These are phyloP conservation scores for Copidosoma aretas DNA, from an alignment of 2,888 invertebrate species.

Conservation along the genomic window DNA sequence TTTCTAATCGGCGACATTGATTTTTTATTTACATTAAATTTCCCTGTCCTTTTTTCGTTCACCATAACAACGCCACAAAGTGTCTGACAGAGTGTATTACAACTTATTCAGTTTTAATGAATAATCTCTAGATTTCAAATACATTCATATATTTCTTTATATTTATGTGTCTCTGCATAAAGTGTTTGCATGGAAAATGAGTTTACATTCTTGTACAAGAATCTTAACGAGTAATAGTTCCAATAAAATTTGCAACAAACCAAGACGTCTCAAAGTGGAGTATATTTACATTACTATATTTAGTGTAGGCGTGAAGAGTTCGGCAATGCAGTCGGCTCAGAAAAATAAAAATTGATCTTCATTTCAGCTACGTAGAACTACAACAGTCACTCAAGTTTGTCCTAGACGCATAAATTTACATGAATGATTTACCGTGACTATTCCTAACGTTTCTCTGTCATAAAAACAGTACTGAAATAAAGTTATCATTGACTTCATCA, in stretches of 20 bases:
- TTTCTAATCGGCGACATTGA: background rate
- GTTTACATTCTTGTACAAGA: conserved; percentile 18
- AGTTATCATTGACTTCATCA: background rate
- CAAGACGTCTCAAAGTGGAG: conserved; percentile 10
- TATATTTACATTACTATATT: conserved; percentile 27
- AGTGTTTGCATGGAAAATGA: conserved; percentile 5
- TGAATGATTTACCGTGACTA: background rate
- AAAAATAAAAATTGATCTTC: conserved; percentile 19
- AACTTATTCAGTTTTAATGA: too few species aligned
- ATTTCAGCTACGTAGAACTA: background rate
- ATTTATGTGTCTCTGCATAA: conserved; percentile 1
- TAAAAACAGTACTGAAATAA: background rate
- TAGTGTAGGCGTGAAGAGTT: conserved; percentile 4
- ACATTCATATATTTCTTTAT: background rate
- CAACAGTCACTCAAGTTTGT: background rate
- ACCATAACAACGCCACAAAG: conserved; percentile 17
- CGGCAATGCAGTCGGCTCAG: background rate
- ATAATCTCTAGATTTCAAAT: too few species aligned
- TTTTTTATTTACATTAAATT: conserved; percentile 34
- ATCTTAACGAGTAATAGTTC: conserved; percentile 12
- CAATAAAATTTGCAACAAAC: conserved; percentile 14
- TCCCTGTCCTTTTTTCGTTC: conserved; percentile 5
- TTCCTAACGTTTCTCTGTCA: background rate
- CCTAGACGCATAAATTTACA: background rate
- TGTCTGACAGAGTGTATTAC: conserved; percentile 1